phyloP scores from a whole-genome alignment of 2,113 vertebrate genomes.

The Ovis aries region DNA sequence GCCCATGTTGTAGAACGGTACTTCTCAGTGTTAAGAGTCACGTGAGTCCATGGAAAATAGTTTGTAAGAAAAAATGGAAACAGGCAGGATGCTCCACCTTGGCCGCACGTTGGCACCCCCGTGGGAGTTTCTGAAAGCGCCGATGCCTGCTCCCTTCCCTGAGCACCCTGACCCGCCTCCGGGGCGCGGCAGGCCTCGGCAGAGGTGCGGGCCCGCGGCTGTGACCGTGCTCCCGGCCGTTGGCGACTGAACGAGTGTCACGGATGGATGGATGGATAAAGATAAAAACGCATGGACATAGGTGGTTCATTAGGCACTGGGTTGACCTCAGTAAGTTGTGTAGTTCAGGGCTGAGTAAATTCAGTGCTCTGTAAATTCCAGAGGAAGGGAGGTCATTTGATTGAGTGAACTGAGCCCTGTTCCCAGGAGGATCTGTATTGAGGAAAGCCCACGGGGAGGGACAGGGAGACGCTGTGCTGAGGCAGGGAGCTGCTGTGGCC shows the following conservation, averaged over 20 bases:
- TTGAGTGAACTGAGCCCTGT: not conserved
- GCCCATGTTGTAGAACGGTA: not conserved
- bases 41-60: not conserved
- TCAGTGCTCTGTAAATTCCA: not conserved
- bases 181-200: not conserved
- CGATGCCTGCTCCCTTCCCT: not conserved
- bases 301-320: not conserved
- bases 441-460: not conserved
- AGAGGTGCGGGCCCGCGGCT: not conserved
- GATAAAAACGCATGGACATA: fast-evolving
- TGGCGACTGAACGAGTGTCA: not conserved
- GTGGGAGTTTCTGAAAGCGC: not conserved
- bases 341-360: not conserved
- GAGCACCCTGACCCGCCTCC: not conserved
- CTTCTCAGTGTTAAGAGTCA: not conserved
- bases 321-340: not conserved
- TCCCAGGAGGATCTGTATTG: not conserved
- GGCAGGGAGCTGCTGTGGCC: not conserved
- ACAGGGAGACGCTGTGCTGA: not conserved
- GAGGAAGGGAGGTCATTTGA: not conserved
- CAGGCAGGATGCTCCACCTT: not conserved
- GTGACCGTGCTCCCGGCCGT: not conserved
- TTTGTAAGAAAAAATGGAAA: not conserved
- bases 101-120: not conserved
- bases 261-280: not conserved